Evolutionary conservation across 2,888 invertebrate genomes (phyloP).

Genomic region (Tetrapedia diversipes): DNA sequence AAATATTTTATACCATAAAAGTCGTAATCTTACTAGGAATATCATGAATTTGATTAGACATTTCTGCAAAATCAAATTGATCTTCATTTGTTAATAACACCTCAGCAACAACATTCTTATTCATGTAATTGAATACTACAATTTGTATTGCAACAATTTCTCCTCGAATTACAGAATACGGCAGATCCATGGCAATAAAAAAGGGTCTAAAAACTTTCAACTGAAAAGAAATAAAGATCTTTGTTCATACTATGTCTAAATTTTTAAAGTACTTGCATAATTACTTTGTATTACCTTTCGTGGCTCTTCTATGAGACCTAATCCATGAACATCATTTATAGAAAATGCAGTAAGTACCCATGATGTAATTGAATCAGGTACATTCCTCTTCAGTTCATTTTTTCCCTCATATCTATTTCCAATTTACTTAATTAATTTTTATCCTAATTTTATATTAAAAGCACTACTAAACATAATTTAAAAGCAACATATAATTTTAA

Average conservation of each 20-base stretch:
- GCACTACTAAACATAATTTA: background rate
- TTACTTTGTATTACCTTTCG: constrained; percentile 83
- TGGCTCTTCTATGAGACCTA: constrained; percentile 89
- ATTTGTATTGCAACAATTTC: constrained; percentile 95
- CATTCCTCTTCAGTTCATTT: constrained; percentile 85
- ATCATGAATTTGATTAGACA: constrained; percentile 89
- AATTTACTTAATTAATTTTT: constrained; percentile 16
- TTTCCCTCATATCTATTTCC: constrained; percentile 84
- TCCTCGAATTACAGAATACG: constrained; percentile 93
- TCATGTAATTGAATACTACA: constrained; percentile 94
- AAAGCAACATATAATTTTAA: background rate
- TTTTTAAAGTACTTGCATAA: constrained; percentile 82
- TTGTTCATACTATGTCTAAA: background rate
- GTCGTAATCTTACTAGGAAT: constrained; percentile 85
- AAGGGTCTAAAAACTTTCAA: constrained; percentile 92
- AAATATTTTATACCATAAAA: background rate
- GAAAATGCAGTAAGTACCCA: constrained; percentile 94
- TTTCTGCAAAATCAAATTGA: constrained; percentile 92
- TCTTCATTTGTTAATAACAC: constrained; percentile 92
- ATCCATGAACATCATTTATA: constrained; percentile 89
- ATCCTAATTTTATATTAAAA: background rate
- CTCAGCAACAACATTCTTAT: constrained; percentile 89
- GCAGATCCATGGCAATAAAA: constrained; percentile 93
- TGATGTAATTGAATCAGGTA: constrained; percentile 93
- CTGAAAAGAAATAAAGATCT: constrained; percentile 72